Evolutionary conservation across 1,140 invertebrate species (phyloP).

Genomic region (Battus philenor): DNA sequence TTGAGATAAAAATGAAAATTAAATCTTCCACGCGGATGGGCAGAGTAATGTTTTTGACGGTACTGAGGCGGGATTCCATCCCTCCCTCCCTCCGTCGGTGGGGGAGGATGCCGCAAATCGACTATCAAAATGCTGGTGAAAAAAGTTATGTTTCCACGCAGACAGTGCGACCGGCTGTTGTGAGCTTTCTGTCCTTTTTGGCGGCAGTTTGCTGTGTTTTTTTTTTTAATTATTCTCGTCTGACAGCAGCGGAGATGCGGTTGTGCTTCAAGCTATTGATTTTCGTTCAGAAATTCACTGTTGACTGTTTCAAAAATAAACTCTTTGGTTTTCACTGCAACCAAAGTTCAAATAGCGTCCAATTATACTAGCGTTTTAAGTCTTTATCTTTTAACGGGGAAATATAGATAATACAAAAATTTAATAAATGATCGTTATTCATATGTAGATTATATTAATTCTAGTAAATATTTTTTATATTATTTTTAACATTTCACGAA

Average conservation of each 20-base stretch:
- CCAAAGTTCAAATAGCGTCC: too few species aligned
- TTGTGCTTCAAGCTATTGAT: conserved; percentile 18
- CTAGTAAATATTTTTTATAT: too few species aligned
- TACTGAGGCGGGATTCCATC: conserved; percentile 38
- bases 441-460: too few species aligned
- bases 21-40: conserved; percentile 72
- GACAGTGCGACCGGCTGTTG: conserved; percentile 53
- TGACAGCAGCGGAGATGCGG: conserved; percentile 28
- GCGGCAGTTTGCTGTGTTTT: conserved; percentile 25
- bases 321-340: background rate
- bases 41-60: conserved; percentile 74
- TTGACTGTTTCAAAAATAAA: background rate
- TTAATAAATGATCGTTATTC: too few species aligned
- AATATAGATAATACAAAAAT: too few species aligned
- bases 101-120: conserved; percentile 60
- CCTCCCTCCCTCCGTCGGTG: conserved; percentile 15
- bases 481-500: too few species aligned
- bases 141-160: conserved; percentile 56
- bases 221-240: conserved; percentile 49
- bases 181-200: conserved; percentile 43
- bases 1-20: conserved; percentile 76
- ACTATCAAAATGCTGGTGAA: conserved; percentile 69
- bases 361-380: too few species aligned
- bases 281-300: conserved; percentile 1
- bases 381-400: too few species aligned